Evolutionary conservation across 2,888 invertebrate species (phyloP).

Genomic region (Allygus modestus): DNA sequence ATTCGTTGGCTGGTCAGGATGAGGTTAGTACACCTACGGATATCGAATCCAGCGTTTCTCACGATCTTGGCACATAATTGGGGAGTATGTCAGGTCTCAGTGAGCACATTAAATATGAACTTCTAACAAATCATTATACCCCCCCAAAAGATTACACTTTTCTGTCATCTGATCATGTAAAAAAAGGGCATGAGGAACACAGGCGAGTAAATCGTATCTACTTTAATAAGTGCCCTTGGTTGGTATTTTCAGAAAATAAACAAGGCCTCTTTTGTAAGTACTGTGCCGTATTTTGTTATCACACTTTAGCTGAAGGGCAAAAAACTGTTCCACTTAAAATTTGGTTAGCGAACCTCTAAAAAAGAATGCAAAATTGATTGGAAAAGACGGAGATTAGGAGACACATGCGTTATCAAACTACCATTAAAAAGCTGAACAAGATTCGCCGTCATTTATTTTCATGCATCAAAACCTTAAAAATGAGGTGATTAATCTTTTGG

Average conservation of each 20-base stretch:
- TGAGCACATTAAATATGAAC: conserved; percentile 7
- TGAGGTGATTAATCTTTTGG: not conserved
- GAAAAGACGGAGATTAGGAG: conserved; percentile 28
- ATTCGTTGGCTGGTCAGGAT: no score
- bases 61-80: not conserved
- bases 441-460: not conserved
- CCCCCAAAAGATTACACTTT: not conserved
- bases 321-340: conserved; percentile 1
- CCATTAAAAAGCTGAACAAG: conserved; percentile 12
- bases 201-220: not conserved
- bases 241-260: not conserved
- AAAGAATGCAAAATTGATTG: conserved; percentile 5
- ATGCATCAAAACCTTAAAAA: not conserved
- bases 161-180: not conserved
- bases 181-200: conserved; percentile 6
- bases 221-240: conserved; percentile 11
- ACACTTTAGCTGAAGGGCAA: not conserved
- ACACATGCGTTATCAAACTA: not conserved
- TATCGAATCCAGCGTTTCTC: no score
- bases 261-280: conserved; percentile 34
- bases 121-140: conserved; percentile 17
- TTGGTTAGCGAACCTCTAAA: conserved; percentile 27
- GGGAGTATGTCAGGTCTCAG: not conserved
- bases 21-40: no score
- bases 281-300: conserved; percentile 17